Evolutionary conservation across 2,113 vertebrate species (phyloP), one percentile per base, ranked within the genome.

Genomic region (Mola mola): DNA sequence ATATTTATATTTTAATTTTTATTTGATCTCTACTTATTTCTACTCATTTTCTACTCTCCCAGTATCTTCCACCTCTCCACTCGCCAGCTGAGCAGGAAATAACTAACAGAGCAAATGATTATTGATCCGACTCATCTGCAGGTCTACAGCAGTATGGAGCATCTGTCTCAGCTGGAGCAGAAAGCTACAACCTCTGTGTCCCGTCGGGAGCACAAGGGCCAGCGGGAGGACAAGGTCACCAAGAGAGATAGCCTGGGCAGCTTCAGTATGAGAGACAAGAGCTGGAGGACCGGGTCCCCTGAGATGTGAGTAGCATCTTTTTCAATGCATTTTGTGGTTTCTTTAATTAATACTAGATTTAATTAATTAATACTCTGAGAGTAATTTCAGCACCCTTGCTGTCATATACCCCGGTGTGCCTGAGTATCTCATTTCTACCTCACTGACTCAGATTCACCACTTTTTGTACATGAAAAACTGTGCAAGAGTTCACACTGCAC

Each of bases 101-200:
- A 50, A 20, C 21, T 38, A 29, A 50, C 25, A 44, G 21, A 20
- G 15, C 16, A 36, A 52, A 60, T 53, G 8, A 44, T 52, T 50
- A 49, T 75, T 53, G 43, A 52, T 47, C 46, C 10, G 37, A 40
- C 53, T 44, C 52, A 49, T n/a, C 52, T 70, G 65, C 76, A 96
- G 95, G 95, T 96, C 15, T 97, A 96, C 64, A 96, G 95, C 87
- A 96, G 95, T 53, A 95, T 97, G 95, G 95, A 97, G 65, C 95
- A 96, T 48, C 84, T 97, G 31, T 94, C 94, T 9, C 95, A 96
- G 73, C 93, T 95, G 21, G 95, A 97, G 65, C 92, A 94, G 75
- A 97, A 96, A 83, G 88, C 93, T 7, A 82, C 94, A 0, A 78
- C 88, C 0, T 86, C 91, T 0, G 87, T 90, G 75, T 90, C 89